phyloP scores from a whole-genome alignment of 2,888 invertebrate genomes.

The Mimas tiliae region DNA sequence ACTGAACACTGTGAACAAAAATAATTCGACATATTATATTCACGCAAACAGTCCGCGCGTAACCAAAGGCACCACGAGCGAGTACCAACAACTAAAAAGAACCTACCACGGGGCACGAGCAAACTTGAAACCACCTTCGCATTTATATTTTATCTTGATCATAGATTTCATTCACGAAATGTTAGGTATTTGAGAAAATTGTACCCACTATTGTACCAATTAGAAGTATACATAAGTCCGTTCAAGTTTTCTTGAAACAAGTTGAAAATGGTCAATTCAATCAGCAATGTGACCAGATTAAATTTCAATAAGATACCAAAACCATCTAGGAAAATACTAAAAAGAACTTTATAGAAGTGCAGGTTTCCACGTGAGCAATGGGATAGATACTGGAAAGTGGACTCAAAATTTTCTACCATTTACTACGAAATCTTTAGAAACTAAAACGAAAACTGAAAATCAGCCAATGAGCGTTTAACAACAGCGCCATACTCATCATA shows the following conservation, averaged over 20 bases:
- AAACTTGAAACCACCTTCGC: background rate
- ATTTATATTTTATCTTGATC: slow-evolving; percentile 23
- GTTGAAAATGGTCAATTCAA: background rate
- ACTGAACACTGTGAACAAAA: slow-evolving; percentile 23
- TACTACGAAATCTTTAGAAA: too few relatives aligned
- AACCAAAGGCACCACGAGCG: slow-evolving; percentile 12
- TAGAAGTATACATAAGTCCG: background rate
- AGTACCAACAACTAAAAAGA: background rate
- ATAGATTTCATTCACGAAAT: slow-evolving; percentile 27
- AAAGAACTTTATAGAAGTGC: too few relatives aligned
- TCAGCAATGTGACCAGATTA: too few relatives aligned
- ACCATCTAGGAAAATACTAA: too few relatives aligned
- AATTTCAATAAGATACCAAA: too few relatives aligned
- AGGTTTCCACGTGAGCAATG: too few relatives aligned
- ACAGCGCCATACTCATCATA: too few relatives aligned
- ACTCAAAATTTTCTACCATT: too few relatives aligned
- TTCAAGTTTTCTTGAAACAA: background rate
- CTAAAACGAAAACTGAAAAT: too few relatives aligned
- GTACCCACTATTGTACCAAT: background rate
- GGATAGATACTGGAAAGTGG: too few relatives aligned
- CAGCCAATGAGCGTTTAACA: too few relatives aligned
- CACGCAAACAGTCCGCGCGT: background rate
- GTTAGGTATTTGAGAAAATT: background rate
- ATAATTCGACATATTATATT: slow-evolving; percentile 1
- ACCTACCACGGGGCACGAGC: background rate